Percentiles rank a stretch among this genome's conserved stretches.
phyloP scores from a whole-genome alignment of 2,888 invertebrate species.

The Acanthopleura granulata region DNA sequence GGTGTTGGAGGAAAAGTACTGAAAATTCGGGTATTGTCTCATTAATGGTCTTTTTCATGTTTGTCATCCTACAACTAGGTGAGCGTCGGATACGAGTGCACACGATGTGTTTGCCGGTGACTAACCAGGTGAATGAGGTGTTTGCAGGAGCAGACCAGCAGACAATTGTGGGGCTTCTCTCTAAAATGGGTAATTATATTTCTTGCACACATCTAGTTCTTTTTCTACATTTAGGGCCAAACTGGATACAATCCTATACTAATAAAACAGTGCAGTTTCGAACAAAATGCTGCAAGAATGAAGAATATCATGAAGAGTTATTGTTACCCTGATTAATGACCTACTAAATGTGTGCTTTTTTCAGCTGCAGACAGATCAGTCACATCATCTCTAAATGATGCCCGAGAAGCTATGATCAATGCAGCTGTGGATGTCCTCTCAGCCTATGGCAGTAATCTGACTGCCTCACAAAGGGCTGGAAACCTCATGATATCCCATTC shows the following conservation, averaged over 20 bases:
- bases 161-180: slow-evolving; percentile 89
- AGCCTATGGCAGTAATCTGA: slow-evolving; percentile 78
- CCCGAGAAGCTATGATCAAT: slow-evolving; percentile 95
- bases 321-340: too few species aligned
- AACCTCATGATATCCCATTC: slow-evolving; percentile 83
- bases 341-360: slow-evolving; percentile 31
- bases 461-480: slow-evolving; percentile 70
- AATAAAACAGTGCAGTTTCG: too few species aligned
- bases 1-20: too few species aligned
- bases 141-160: slow-evolving; percentile 92
- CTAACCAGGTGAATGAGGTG: slow-evolving; percentile 86
- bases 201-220: too few species aligned
- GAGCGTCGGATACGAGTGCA: slow-evolving; percentile 98
- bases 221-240: too few species aligned
- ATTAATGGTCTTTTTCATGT: too few species aligned
- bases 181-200: slow-evolving; percentile 88
- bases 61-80: slow-evolving; percentile 72
- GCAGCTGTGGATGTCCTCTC: slow-evolving; percentile 91
- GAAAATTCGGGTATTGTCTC: too few species aligned
- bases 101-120: slow-evolving; percentile 94
- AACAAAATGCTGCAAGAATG: too few species aligned
- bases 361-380: slow-evolving; percentile 91
- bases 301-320: too few species aligned
- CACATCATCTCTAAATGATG: slow-evolving; percentile 88
- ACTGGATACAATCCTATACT: too few species aligned